Conservation (phyloP, 2,888 invertebrate genomes). For the Andrena haemorrhoa region DNA sequence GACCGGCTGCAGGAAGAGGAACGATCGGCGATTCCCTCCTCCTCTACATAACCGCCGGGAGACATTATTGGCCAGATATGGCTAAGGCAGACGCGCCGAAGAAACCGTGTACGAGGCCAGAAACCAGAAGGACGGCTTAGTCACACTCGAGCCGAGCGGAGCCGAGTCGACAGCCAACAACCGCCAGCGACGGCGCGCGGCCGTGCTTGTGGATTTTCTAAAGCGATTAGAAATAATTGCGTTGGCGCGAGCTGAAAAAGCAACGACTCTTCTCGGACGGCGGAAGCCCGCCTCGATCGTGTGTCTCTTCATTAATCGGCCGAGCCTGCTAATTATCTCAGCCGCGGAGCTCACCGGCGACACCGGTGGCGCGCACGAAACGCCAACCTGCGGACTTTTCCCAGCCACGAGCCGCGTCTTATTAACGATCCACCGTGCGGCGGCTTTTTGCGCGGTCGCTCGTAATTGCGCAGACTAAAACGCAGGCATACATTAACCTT, state of each 20-base stretch:
- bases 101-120: conserved; percentile 48
- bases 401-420: conserved; percentile 13
- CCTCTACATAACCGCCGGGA: conserved; percentile 61
- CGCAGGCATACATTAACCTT: conserved; percentile 19
- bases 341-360: background rate
- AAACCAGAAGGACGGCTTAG: conserved; percentile 62
- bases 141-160: conserved; percentile 45
- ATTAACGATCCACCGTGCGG: conserved; percentile 37
- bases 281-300: conserved; percentile 35
- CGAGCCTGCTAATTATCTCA: conserved; percentile 43
- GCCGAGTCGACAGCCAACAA: conserved; percentile 2
- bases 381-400: background rate
- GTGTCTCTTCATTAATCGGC: conserved; percentile 52
- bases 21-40: conserved; percentile 54
- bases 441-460: conserved; percentile 3
- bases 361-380: background rate
- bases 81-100: conserved; percentile 77
- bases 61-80: conserved; percentile 82
- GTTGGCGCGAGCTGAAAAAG: conserved; percentile 47
- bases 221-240: conserved; percentile 72
- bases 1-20: conserved; percentile 75
- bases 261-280: conserved; percentile 38
- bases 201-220: conserved; percentile 58
- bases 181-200: conserved; percentile 14
- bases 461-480: conserved; percentile 37